Conservation (phyloP, 2,888 invertebrate species). For the Scrobipalpa atriplicella region DNA sequence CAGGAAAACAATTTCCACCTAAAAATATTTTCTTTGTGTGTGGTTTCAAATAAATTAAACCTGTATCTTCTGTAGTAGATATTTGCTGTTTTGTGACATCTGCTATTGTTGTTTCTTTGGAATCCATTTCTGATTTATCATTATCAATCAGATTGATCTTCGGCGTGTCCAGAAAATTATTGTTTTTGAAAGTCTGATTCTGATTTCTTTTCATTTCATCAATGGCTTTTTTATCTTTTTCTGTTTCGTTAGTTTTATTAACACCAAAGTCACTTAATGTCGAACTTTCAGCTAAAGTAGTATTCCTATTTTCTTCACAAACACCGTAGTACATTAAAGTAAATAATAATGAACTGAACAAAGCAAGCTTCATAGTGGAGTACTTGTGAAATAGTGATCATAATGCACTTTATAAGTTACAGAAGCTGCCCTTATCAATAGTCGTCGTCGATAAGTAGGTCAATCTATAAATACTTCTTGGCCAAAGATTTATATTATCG, state of each 20-base stretch:
- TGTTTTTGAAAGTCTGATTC: neutral
- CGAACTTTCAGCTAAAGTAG: neutral
- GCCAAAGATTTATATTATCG: no score
- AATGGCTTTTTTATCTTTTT: neutral
- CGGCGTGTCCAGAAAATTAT: neutral
- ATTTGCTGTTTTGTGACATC: neutral
- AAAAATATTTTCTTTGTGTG: neutral
- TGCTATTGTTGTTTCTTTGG: neutral
- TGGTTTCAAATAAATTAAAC: neutral
- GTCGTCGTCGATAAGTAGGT: neutral
- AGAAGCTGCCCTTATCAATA: constrained; percentile 1
- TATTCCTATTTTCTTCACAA: neutral
- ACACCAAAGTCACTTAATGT: neutral
- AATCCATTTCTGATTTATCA: neutral
- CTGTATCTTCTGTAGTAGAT: neutral
- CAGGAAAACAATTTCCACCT: neutral
- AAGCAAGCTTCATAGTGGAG: neutral
- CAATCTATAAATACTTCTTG: neutral
- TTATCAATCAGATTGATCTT: neutral
- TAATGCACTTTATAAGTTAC: neutral
- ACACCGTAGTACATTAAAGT: neutral
- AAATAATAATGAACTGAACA: neutral
- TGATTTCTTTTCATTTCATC: neutral
- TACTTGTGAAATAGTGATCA: neutral
- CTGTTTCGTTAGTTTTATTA: neutral